Base-by-base conservation (phyloP, 2,888 invertebrate species). In the Nemotelus pantherinus region DNA sequence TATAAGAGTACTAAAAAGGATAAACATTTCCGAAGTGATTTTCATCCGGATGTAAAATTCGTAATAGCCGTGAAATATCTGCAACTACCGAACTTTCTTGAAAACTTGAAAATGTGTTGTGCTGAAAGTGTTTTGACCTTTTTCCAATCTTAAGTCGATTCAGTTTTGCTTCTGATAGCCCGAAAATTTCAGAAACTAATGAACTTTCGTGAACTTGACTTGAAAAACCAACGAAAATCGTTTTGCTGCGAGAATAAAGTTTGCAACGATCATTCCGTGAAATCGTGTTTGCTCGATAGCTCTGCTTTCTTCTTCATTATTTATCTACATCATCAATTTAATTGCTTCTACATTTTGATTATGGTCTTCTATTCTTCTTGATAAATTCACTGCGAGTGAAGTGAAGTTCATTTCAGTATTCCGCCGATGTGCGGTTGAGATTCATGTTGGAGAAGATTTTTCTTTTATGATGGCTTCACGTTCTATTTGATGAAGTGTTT, bases 51-150 rank as follows among this genome's bases (percentile, higher is more conserved):
- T 1, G 25, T 25, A 25, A 25, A 25, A 25, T 25, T 25, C 25
- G 25, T 25, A 25, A 25, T 25, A 25, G 25, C 25, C 25, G 25
- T 25, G 25, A 25, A 25, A 25, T 25, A 25, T 25, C 25, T 25
- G 25, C 25, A 25, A 25, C 25, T 25, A 25, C 25, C 25, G 25
- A 25, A 25, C 25, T 25, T 25, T 25, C 25, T 25, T 25, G 25
- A 25, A 25, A 25, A 25, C 25, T 25, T 25, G 25, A 48, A 60
- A 39, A 74, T 74, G 60, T 74, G 74, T 74, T 39, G 63, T 63
- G 74, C 48, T 55, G 43, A 65, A 79, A 75, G 79, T 79, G 79
- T 77, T 77, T 25, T 79, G 79, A 79, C 79, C 78, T 78, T 77
- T 75, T 79, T 79, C 77, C 77, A 71, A 78, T 77, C 77, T 63